Percentiles rank a stretch among this genome's conserved stretches.
Conservation (phyloP, 2,113 vertebrate genomes). For the Willisornis vidua region DNA sequence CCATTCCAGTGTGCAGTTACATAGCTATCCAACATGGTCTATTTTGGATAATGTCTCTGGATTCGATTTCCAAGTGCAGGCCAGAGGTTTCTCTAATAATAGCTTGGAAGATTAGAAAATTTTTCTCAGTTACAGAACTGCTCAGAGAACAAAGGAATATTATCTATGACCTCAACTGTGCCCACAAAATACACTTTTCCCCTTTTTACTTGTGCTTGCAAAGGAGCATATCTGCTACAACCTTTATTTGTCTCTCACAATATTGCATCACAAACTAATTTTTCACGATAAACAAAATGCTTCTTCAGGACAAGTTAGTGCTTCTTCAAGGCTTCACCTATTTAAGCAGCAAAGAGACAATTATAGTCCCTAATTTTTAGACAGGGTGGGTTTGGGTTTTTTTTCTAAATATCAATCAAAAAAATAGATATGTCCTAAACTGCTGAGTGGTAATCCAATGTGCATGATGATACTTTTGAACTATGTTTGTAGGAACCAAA, state of each 20-base stretch:
- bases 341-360: not conserved
- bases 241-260: not conserved
- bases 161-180: not conserved
- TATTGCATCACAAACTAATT: not conserved
- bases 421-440: not conserved
- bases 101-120: not conserved
- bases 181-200: not conserved
- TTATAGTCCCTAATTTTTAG: not conserved
- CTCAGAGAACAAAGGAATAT: not conserved
- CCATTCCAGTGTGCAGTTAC: not conserved
- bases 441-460: not conserved
- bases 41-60: not conserved
- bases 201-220: not conserved
- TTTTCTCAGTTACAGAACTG: not conserved
- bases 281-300: not conserved
- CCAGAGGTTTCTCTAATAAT: not conserved
- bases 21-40: not conserved
- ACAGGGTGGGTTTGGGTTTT: fast-evolving
- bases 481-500: not conserved
- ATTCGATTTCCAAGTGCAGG: not conserved
- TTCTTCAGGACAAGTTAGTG: not conserved
- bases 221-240: not conserved
- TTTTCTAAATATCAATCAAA: not conserved
- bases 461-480: not conserved
- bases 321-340: not conserved